Conservation (phyloP, 1,140 invertebrate species). For the Nilaparvata lugens region DNA sequence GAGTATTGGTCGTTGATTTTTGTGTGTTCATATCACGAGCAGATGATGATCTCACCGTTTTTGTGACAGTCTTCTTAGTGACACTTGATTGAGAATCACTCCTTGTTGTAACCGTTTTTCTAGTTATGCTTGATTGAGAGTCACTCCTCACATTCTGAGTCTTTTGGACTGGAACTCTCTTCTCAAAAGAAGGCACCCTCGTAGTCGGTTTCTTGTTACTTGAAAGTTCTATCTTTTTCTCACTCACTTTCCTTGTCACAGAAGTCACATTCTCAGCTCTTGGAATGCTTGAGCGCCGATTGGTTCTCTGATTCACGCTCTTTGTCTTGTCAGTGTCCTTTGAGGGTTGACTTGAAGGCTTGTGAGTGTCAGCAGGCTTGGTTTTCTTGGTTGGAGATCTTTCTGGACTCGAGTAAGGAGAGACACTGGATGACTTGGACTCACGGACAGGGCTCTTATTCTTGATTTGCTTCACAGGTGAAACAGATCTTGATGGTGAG, state of each 20-base stretch:
- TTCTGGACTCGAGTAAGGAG: constrained; percentile 23
- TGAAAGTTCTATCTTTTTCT: constrained; percentile 9
- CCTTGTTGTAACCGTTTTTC: not conserved
- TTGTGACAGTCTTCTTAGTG: constrained; percentile 23
- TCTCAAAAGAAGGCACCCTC: constrained; percentile 7
- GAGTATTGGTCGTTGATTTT: constrained; percentile 4
- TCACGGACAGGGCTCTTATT: not conserved
- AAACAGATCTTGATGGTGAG: constrained; percentile 1
- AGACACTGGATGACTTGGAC: constrained; percentile 18
- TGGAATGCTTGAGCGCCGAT: constrained; percentile 21
- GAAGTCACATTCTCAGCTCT: constrained; percentile 13
- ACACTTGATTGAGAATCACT: constrained; percentile 22
- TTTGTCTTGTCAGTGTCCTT: not conserved
- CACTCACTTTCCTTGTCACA: constrained; percentile 9
- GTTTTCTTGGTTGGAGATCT: constrained; percentile 9
- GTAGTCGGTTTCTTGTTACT: not conserved
- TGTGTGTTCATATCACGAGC: not conserved
- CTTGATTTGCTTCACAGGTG: not conserved
- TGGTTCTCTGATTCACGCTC: constrained; percentile 1
- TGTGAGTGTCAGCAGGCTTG: not conserved
- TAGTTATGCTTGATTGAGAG: constrained; percentile 29
- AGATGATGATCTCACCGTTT: constrained; percentile 1
- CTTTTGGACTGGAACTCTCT: constrained; percentile 6
- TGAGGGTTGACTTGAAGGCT: not conserved
- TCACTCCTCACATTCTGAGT: not conserved